These are phyloP conservation scores for Anas capensis DNA, from an alignment of 2,797 vertebrate genomes.

Conservation along the genomic window DNA sequence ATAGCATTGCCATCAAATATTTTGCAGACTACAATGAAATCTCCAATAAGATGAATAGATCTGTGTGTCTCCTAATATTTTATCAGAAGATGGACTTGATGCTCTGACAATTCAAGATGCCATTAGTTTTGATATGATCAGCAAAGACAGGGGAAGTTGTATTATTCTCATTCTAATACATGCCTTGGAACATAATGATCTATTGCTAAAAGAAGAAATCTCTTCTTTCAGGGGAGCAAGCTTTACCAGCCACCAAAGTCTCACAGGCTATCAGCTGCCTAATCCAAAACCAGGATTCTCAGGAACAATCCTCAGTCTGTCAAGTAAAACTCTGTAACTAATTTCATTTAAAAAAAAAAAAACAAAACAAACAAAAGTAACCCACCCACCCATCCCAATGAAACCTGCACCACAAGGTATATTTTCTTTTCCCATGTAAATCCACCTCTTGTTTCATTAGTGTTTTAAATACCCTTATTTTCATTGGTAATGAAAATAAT, in stretches of 20 bases:
- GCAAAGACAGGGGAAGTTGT: constrained; percentile 46
- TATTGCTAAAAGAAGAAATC: constrained; percentile 60
- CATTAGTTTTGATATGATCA: constrained; percentile 67
- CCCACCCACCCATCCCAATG: background rate
- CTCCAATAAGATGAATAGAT: constrained; percentile 52
- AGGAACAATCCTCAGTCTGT: constrained; percentile 34
- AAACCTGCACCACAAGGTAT: background rate
- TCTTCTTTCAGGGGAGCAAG: constrained; percentile 51
- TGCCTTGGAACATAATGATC: constrained; percentile 12
- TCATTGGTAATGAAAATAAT: no score
- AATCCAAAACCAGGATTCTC: constrained; percentile 36
- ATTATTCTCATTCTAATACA: constrained; percentile 66
- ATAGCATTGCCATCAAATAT: constrained; percentile 14
- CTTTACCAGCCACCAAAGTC: constrained; percentile 36
- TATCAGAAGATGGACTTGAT: constrained; percentile 63
- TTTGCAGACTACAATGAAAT: constrained; percentile 52
- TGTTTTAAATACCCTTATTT: no score
- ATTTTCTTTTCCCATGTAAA: background rate
- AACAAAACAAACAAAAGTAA: background rate
- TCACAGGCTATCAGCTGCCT: constrained; percentile 38
- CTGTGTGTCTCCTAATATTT: constrained; percentile 57
- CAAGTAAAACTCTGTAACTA: background rate
- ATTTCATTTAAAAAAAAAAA: background rate
- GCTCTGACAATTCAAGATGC: constrained; percentile 64
- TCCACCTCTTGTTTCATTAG: background rate